Percentiles rank a stretch among this genome's conserved stretches.
Evolutionary conservation across 2,113 vertebrate species (phyloP).

Genomic region (Myiopsitta monachus): DNA sequence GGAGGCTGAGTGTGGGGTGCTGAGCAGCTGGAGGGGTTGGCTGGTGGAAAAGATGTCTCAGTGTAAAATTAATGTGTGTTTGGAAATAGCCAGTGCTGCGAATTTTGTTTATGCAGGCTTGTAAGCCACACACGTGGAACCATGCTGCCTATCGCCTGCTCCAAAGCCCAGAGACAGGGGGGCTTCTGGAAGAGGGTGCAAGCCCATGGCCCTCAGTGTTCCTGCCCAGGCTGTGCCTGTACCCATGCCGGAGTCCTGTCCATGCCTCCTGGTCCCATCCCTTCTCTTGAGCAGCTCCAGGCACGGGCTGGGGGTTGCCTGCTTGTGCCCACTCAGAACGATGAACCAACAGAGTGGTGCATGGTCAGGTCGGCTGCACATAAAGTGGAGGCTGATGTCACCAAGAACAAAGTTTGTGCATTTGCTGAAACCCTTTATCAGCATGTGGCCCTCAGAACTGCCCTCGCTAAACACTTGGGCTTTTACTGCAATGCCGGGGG

Average conservation of each 20-base stretch:
- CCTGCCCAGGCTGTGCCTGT: too few relatives aligned
- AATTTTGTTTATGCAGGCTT: accelerated
- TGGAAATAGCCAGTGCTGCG: neutral
- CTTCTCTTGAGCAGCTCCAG: neutral
- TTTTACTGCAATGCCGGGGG: neutral
- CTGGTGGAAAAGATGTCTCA: accelerated
- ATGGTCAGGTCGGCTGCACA: accelerated
- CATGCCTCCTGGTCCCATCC: accelerated
- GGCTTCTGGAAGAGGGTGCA: too few relatives aligned
- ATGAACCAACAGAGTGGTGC: accelerated
- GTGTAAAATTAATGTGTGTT: accelerated
- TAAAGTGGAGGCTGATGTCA: neutral
- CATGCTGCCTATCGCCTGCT: accelerated
- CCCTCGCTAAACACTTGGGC: neutral
- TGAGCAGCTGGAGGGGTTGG: neutral
- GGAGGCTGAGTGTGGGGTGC: accelerated
- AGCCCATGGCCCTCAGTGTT: accelerated
- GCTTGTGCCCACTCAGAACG: accelerated
- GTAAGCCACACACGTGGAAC: accelerated
- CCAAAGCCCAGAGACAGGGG: accelerated
- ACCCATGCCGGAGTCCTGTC: accelerated
- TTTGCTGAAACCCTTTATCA: too few relatives aligned
- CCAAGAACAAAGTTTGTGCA: accelerated
- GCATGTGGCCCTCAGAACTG: neutral
- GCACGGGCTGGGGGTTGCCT: accelerated